A percentile compares a stretch with the other conserved stretches of the same genome.
Conservation (phyloP, 64 coral and sea anemone genomes). For the Montipora cactus region DNA sequence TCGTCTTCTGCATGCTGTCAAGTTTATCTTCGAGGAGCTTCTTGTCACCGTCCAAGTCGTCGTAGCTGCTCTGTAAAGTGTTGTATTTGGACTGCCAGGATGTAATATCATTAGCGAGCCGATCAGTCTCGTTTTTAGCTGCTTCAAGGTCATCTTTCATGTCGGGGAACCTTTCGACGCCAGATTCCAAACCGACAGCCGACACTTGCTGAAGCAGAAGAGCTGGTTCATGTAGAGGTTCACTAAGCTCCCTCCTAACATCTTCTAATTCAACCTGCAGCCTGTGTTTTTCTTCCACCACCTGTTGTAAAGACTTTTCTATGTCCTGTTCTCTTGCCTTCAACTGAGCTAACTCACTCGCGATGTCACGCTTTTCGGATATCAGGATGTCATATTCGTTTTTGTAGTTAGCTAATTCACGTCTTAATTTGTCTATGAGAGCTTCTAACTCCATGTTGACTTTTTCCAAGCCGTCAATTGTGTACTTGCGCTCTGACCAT, state of each 20-base stretch:
- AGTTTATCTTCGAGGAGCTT: constrained; percentile 84
- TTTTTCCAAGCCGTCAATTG: constrained; percentile 82
- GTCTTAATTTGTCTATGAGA: constrained; percentile 75
- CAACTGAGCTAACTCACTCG: constrained; percentile 55
- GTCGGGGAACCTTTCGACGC: constrained; percentile 74
- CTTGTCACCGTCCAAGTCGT: constrained; percentile 79
- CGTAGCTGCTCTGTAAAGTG: constrained; percentile 78
- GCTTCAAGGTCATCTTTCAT: constrained; percentile 70
- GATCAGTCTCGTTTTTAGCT: constrained; percentile 77
- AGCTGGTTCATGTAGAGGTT: constrained; percentile 51
- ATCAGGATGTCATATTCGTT: constrained; percentile 76
- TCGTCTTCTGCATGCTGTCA: constrained; percentile 89
- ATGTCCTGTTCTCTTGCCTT: constrained; percentile 59
- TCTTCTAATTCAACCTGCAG: constrained; percentile 71
- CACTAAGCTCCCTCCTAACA: constrained; percentile 54
- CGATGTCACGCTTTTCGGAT: constrained; percentile 74
- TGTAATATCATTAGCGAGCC: constrained; percentile 70
- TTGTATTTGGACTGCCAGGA: constrained; percentile 86
- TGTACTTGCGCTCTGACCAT: constrained; percentile 88
- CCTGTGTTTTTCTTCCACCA: constrained; percentile 70
- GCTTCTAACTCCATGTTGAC: constrained; percentile 61
- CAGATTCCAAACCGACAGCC: constrained; percentile 56
- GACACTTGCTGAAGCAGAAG: constrained; percentile 59
- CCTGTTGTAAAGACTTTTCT: constrained; percentile 58
- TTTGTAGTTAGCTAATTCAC: constrained; percentile 61